phyloP scores from a whole-genome alignment of 2,113 vertebrate genomes.

The Cynoglossus semilaevis region DNA sequence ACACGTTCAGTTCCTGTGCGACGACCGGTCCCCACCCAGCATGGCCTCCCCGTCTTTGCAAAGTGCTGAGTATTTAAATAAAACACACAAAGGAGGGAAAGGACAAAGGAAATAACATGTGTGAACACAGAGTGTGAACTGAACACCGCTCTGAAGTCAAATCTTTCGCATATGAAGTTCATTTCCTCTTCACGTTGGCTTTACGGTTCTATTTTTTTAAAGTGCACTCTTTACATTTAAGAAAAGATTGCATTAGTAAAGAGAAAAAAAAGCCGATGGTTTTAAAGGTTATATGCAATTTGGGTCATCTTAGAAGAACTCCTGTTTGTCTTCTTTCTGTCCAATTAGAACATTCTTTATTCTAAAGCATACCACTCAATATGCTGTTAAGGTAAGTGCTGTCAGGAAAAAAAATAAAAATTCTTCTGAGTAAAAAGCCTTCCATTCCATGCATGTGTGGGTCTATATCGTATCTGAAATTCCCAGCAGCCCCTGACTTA shows the following conservation, averaged over 20 bases:
- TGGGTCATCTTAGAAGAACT: not conserved
- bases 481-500: slow-evolving; percentile 36
- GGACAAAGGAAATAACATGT: slow-evolving; percentile 27
- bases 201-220: not conserved
- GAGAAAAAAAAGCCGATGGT: not conserved
- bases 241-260: not conserved
- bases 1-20: slow-evolving; percentile 39
- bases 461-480: slow-evolving; percentile 20
- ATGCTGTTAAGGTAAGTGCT: slow-evolving; percentile 20
- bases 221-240: not conserved
- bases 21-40: slow-evolving; percentile 50
- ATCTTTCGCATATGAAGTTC: slow-evolving; percentile 1
- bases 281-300: not conserved
- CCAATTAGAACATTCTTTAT: slow-evolving; percentile 34
- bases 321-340: not conserved
- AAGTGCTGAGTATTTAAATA: slow-evolving; percentile 58
- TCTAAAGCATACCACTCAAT: slow-evolving; percentile 30
- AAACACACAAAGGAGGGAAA: slow-evolving; percentile 28
- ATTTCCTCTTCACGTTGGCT: not conserved
- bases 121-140: not conserved
- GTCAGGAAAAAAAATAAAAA: slow-evolving; percentile 15
- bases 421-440: slow-evolving; percentile 36
- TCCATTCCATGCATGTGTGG: slow-evolving; percentile 16
- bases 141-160: slow-evolving; percentile 1
- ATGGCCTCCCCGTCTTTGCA: slow-evolving; percentile 17